Evolutionary conservation across 2,113 vertebrate species (phyloP).

Genomic region (zebrafish (Danio rerio)): GRCz12tu NC_133195.1:34657001-34657500

Average conservation of each 20-base stretch:
- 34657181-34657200: constrained; percentile 88
- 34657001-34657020: constrained; percentile 35
- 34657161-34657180: constrained; percentile 97
- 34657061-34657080: background rate
- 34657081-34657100: background rate
- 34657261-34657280: background rate
- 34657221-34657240: background rate
- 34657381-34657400: no score
- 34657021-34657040: background rate
- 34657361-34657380: no score
- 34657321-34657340: no score
- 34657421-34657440: no score
- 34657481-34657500: no score
- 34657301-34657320: no score
- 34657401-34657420: no score
- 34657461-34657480: no score
- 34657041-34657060: background rate
- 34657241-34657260: background rate
- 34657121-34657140: constrained; percentile 98
- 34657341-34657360: no score
- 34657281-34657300: no score
- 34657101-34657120: constrained; percentile 88
- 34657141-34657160: constrained; percentile 94
- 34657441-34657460: no score
- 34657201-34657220: constrained; percentile 78